These are phyloP conservation scores for Oreortyx pictus DNA, from an alignment of 2,797 vertebrate species.

Conservation along the genomic window DNA sequence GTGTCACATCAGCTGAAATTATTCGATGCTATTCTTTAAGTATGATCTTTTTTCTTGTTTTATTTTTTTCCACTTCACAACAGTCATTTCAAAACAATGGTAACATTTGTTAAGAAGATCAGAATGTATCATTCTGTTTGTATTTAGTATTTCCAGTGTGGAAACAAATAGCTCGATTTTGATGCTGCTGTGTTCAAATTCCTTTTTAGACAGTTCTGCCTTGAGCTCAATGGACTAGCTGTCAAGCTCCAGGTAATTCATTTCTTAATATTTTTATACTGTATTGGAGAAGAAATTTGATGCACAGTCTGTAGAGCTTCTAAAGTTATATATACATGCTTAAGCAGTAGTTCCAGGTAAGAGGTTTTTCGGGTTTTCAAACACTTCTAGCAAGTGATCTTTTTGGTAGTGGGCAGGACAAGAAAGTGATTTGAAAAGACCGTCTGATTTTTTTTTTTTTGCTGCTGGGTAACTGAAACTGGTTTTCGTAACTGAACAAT, in stretches of 20 bases:
- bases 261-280: not conserved
- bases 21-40: not conserved
- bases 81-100: not conserved
- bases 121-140: not conserved
- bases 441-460: not conserved
- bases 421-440: not conserved
- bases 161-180: slow-evolving; percentile 21
- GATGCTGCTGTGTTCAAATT: slow-evolving; percentile 67
- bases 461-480: not conserved
- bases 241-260: slow-evolving; percentile 95
- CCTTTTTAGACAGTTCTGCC: slow-evolving; percentile 92
- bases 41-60: not conserved
- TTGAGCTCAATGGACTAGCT: slow-evolving; percentile 97
- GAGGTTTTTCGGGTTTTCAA: not conserved
- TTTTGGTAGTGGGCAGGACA: not conserved
- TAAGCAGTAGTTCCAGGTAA: not conserved
- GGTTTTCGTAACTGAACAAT: not conserved
- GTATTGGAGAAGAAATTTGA: not conserved
- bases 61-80: not conserved
- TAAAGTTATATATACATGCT: not conserved
- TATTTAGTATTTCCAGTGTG: not conserved
- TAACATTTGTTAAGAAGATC: not conserved
- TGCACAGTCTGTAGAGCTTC: not conserved
- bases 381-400: not conserved
- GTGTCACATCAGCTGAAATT: not conserved